Evolutionary conservation across 2,113 vertebrate genomes (phyloP).

Genomic region (Microcebus jonahi): DNA sequence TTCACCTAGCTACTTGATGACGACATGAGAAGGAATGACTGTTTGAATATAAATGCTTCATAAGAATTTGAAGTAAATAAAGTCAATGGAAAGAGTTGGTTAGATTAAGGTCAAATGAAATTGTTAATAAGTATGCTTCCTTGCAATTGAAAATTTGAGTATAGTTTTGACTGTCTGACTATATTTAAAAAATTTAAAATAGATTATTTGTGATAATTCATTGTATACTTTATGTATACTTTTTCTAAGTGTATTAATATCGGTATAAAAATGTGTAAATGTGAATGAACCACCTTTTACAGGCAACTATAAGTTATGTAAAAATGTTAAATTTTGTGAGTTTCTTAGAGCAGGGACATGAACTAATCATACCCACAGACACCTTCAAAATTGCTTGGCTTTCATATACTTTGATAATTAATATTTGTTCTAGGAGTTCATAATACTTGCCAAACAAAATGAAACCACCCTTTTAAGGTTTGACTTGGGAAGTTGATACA

Average conservation of each 20-base stretch:
- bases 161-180: not conserved
- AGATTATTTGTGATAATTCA: not conserved
- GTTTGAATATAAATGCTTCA: not conserved
- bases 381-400: conserved; percentile 30
- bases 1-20: not conserved
- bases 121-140: not conserved
- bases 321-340: conserved; percentile 24
- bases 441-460: not conserved
- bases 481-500: conserved; percentile 17
- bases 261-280: not conserved
- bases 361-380: not conserved
- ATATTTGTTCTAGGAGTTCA: conserved; percentile 22
- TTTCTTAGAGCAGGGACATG: not conserved
- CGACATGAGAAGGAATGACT: not conserved
- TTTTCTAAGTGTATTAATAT: conserved; percentile 6
- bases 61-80: conserved; percentile 33
- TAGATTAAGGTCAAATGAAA: not conserved
- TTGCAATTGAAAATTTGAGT: not conserved
- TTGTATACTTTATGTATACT: not conserved
- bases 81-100: not conserved
- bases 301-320: not conserved
- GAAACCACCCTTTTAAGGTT: conserved; percentile 35
- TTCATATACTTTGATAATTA: conserved; percentile 7
- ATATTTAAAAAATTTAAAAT: not conserved
- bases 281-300: not conserved